Percentiles rank a stretch among this genome's conserved stretches.
These are phyloP conservation scores for Sacculina carcini DNA, from an alignment of 2,888 invertebrate species.

Conservation along the genomic window DNA sequence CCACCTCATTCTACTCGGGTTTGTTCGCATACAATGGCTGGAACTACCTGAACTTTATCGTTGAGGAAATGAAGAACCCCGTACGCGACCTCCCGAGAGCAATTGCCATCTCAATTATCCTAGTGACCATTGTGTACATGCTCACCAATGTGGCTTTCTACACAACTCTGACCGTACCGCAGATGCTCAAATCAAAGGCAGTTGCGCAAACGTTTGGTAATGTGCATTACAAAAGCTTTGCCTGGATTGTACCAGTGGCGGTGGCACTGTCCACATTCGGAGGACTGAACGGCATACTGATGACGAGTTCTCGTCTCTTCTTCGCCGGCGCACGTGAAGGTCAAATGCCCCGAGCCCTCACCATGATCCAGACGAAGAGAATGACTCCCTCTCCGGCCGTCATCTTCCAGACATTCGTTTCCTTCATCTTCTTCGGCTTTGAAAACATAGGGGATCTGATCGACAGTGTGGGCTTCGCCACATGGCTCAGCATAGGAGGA, in stretches of 20 bases:
- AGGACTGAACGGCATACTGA: slow-evolving; percentile 51
- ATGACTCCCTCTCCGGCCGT: slow-evolving; percentile 88
- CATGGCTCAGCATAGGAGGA: slow-evolving; percentile 87
- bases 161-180: slow-evolving; percentile 68
- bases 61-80: slow-evolving; percentile 93
- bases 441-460: slow-evolving; percentile 84
- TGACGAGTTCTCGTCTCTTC: slow-evolving; percentile 42
- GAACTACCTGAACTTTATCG: slow-evolving; percentile 98
- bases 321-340: slow-evolving; percentile 91
- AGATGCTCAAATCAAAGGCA: slow-evolving; percentile 74
- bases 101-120: slow-evolving; percentile 74
- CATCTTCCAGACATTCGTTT: slow-evolving; percentile 69
- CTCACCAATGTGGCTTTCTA: slow-evolving; percentile 89
- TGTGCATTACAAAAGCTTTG: slow-evolving; percentile 26
- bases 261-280: slow-evolving; percentile 89
- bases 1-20: slow-evolving; percentile 91
- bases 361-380: slow-evolving; percentile 69
- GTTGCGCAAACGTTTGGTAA: slow-evolving; percentile 46
- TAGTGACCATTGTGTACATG: slow-evolving; percentile 84
- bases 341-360: slow-evolving; percentile 88
- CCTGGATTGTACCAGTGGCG: slow-evolving; percentile 84
- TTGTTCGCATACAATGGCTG: slow-evolving; percentile 97
- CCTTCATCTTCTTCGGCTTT: slow-evolving; percentile 69
- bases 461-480: slow-evolving; percentile 90
- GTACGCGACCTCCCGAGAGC: slow-evolving; percentile 78